Evolutionary conservation across 2,888 invertebrate species (phyloP).

Genomic region (Drosophila mimetica): DNA sequence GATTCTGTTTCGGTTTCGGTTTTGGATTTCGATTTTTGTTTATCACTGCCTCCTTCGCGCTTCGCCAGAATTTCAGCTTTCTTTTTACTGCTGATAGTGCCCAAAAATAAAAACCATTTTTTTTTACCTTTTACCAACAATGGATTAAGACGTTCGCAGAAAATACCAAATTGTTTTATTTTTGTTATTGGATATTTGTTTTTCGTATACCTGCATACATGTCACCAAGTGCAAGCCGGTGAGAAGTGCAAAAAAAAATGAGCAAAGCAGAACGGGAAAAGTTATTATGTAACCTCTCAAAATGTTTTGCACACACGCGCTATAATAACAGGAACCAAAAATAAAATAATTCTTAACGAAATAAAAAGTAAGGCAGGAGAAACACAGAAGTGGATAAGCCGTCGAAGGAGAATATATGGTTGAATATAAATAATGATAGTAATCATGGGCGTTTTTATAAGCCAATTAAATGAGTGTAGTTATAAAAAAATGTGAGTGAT

Average conservation of each 20-base stretch:
- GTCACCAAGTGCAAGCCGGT: constrained; percentile 23
- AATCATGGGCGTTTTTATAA: constrained; percentile 5
- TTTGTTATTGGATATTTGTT: constrained; percentile 27
- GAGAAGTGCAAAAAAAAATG: constrained; percentile 21
- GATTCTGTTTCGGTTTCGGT: constrained; percentile 13
- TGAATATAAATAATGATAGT: not conserved
- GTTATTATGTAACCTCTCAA: constrained; percentile 46
- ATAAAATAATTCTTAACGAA: constrained; percentile 12
- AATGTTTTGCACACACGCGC: constrained; percentile 2
- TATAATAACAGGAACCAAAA: constrained; percentile 17
- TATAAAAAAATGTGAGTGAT: constrained; percentile 6
- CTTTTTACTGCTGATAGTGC: constrained; percentile 16
- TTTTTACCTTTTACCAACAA: not conserved
- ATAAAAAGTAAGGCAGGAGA: not conserved
- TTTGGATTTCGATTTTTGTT: constrained; percentile 12
- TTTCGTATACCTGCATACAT: constrained; percentile 6
- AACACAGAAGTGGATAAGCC: not conserved
- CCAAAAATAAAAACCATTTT: constrained; percentile 8
- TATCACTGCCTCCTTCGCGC: constrained; percentile 4
- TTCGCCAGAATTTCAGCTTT: constrained; percentile 13
- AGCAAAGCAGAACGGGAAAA: constrained; percentile 36
- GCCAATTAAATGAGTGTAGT: not conserved
- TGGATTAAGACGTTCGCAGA: constrained; percentile 32
- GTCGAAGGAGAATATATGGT: not conserved
- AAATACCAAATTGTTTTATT: constrained; percentile 9